A percentile compares a stretch with the other conserved stretches of the same genome.
These are phyloP conservation scores for Talpa occidentalis DNA, from an alignment of 2,113 vertebrate species.

Conservation along the genomic window DNA sequence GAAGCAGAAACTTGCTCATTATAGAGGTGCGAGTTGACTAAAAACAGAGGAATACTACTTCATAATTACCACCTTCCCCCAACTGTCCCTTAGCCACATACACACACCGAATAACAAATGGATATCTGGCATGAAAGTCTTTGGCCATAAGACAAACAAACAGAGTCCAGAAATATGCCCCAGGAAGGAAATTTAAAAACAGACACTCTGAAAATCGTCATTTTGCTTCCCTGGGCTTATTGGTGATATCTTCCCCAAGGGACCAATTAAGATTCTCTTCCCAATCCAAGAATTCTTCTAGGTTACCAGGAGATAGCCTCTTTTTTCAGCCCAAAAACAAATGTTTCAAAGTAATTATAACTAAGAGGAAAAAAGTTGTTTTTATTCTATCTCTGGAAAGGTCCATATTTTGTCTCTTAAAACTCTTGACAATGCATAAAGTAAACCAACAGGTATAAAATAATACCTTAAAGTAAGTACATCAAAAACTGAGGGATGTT, in stretches of 20 bases:
- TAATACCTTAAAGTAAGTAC: background rate
- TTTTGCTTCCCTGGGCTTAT: background rate
- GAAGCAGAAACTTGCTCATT: constrained; percentile 59
- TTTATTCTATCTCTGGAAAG: constrained; percentile 29
- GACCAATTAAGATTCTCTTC: background rate
- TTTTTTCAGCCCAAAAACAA: background rate
- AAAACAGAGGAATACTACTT: constrained; percentile 44
- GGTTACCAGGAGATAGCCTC: background rate
- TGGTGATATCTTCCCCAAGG: background rate
- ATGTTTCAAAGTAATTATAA: constrained; percentile 10
- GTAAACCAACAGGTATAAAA: background rate
- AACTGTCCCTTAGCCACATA: background rate
- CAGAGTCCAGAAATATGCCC: background rate
- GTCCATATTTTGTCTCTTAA: constrained; percentile 27
- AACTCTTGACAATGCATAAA: background rate
- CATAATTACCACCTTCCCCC: background rate
- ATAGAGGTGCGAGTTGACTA: constrained; percentile 54
- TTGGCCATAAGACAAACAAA: constrained; percentile 33
- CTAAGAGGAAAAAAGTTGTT: background rate
- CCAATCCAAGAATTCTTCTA: background rate
- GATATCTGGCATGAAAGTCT: constrained; percentile 10
- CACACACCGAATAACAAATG: background rate
- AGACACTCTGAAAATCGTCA: constrained; percentile 29
- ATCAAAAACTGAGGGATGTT: background rate
- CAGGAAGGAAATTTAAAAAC: constrained; percentile 10